phyloP scores from a whole-genome alignment of 35 echinoderm and acorn worm species.

The Acanthaster planci region DNA sequence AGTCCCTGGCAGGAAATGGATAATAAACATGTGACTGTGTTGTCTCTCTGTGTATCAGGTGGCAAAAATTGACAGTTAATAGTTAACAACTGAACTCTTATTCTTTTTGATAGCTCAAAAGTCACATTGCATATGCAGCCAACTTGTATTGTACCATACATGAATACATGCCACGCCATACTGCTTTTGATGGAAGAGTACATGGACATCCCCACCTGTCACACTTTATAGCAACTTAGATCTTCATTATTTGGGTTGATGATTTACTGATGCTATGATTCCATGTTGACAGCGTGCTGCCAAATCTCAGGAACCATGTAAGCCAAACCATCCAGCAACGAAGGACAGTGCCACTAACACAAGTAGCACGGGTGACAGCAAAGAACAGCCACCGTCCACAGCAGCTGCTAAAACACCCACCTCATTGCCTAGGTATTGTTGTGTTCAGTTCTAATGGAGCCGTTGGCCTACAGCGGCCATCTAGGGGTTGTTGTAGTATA shows the following conservation, averaged over 20 bases:
- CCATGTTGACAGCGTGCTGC: neutral
- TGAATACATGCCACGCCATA: too few relatives aligned
- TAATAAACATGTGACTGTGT: neutral
- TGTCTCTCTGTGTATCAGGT: too few relatives aligned
- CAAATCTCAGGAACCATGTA: constrained; percentile 23
- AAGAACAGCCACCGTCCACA: constrained; percentile 1
- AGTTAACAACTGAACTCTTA: too few relatives aligned
- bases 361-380: neutral
- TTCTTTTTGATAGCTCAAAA: too few relatives aligned
- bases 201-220: too few relatives aligned
- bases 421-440: neutral
- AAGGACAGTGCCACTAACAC: constrained; percentile 46
- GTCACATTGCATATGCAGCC: too few relatives aligned
- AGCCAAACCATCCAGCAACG: constrained; percentile 20
- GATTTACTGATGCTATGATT: too few relatives aligned
- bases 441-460: neutral
- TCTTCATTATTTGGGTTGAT: too few relatives aligned
- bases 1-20: neutral
- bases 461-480: neutral
- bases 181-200: too few relatives aligned
- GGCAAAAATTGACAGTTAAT: too few relatives aligned
- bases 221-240: too few relatives aligned
- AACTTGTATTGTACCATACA: too few relatives aligned
- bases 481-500: neutral
- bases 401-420: constrained; percentile 11